Percentiles rank a stretch among this genome's conserved stretches.
Evolutionary conservation across 2,797 vertebrate species (phyloP).

Genomic region (Lateolabrax maculatus): DNA sequence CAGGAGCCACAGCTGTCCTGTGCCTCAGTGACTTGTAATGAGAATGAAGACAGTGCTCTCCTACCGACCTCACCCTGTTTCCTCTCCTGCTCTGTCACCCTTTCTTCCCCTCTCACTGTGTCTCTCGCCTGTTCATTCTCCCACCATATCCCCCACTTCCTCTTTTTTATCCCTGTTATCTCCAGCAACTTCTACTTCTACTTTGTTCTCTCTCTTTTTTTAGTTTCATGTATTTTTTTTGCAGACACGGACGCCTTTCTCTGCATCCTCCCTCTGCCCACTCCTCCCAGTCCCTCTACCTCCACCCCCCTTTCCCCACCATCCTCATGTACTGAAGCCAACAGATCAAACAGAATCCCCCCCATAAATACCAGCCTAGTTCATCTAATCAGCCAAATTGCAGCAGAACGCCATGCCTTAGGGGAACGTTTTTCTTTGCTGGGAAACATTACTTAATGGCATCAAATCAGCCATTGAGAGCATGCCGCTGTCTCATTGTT

Average conservation of each 20-base stretch:
- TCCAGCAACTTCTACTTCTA: neutral
- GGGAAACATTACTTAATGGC: constrained; percentile 78
- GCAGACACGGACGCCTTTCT: constrained; percentile 1
- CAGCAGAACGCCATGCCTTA: constrained; percentile 58
- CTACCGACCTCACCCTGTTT: constrained; percentile 15
- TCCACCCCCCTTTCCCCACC: neutral
- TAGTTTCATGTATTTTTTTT: constrained; percentile 13
- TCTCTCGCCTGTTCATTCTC: constrained; percentile 17
- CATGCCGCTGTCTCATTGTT: constrained; percentile 36
- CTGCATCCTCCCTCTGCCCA: constrained; percentile 11
- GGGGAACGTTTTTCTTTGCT: constrained; percentile 59
- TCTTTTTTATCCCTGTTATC: constrained; percentile 9
- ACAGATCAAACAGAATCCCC: constrained; percentile 76
- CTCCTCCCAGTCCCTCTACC: neutral
- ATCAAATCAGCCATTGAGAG: constrained; percentile 62
- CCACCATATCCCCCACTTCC: neutral
- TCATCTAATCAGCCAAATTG: constrained; percentile 82
- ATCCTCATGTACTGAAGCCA: constrained; percentile 60
- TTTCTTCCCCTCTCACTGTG: constrained; percentile 2
- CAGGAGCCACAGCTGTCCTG: constrained; percentile 59
- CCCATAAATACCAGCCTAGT: constrained; percentile 72
- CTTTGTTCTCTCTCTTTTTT: constrained; percentile 12
- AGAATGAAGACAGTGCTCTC: constrained; percentile 39
- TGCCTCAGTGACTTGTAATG: constrained; percentile 45
- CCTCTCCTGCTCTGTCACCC: neutral